These are phyloP conservation scores for Poecilia gillii DNA, from an alignment of 2,797 vertebrate genomes.

Conservation along the genomic window DNA sequence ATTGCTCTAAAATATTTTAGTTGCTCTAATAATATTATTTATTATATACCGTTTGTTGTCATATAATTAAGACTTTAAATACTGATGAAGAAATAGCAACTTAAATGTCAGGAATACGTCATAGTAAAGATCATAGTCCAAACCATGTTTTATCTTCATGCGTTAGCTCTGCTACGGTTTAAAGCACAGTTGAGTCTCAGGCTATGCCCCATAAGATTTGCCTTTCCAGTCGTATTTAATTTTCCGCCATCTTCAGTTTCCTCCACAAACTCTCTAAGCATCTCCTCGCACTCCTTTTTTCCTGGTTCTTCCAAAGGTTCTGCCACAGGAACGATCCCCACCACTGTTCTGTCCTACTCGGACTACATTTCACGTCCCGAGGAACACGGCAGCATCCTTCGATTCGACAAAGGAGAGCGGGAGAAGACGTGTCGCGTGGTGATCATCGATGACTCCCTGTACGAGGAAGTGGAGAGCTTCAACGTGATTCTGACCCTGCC, in stretches of 20 bases:
- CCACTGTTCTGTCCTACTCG: constrained; percentile 91
- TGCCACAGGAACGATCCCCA: constrained; percentile 89
- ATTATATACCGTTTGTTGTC: background rate
- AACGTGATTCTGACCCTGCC: constrained; percentile 89
- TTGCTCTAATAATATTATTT: background rate
- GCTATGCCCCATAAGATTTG: background rate
- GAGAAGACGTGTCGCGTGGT: constrained; percentile 88
- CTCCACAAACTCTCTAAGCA: background rate
- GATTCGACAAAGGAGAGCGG: constrained; percentile 86
- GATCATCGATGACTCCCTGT: constrained; percentile 93
- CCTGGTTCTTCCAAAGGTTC: constrained; percentile 76
- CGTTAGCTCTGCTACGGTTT: background rate
- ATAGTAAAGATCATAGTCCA: background rate
- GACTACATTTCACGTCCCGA: constrained; percentile 94
- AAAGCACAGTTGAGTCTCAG: background rate
- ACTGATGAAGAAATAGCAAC: background rate
- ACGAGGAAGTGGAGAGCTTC: constrained; percentile 91
- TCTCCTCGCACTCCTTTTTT: background rate
- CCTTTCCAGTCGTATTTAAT: background rate
- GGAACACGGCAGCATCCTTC: constrained; percentile 88
- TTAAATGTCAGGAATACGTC: background rate
- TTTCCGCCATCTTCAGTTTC: background rate
- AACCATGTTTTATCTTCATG: background rate
- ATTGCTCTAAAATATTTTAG: background rate
- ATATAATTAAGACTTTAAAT: background rate